Conservation (phyloP, 2,888 invertebrate genomes). For the Cephus spinipes region DNA sequence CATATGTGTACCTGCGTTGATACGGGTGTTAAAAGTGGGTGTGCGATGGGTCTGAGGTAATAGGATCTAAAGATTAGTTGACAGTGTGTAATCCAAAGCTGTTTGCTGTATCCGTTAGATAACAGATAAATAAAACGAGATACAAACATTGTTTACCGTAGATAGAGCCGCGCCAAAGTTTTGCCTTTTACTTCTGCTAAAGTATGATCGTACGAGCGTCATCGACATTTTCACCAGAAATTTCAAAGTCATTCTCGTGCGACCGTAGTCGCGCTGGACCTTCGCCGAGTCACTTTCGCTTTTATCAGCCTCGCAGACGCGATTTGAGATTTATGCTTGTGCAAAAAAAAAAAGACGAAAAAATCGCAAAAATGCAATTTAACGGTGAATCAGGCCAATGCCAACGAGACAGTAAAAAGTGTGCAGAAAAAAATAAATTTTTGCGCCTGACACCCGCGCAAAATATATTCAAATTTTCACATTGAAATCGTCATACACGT, state of each 20-base stretch:
- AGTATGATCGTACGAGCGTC: slow-evolving; percentile 53
- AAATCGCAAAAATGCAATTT: background rate
- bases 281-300: background rate
- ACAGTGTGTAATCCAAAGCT: background rate
- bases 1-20: background rate
- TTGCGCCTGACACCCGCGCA: background rate
- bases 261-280: background rate
- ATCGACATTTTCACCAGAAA: slow-evolving; percentile 53
- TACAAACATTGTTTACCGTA: slow-evolving; percentile 46
- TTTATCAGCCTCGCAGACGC: no score
- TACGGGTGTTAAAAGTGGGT: background rate
- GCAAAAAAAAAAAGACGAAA: background rate
- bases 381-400: background rate
- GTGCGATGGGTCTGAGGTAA: background rate
- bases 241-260: slow-evolving; percentile 50
- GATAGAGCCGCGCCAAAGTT: slow-evolving; percentile 56
- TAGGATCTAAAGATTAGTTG: background rate
- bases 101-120: background rate
- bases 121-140: slow-evolving; percentile 29
- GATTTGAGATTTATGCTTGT: background rate
- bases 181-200: slow-evolving; percentile 50
- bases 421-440: background rate
- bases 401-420: background rate
- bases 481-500: background rate
- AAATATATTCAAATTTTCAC: background rate